Conservation (phyloP, 2,797 vertebrate species). For the Poecilia wingei region DNA sequence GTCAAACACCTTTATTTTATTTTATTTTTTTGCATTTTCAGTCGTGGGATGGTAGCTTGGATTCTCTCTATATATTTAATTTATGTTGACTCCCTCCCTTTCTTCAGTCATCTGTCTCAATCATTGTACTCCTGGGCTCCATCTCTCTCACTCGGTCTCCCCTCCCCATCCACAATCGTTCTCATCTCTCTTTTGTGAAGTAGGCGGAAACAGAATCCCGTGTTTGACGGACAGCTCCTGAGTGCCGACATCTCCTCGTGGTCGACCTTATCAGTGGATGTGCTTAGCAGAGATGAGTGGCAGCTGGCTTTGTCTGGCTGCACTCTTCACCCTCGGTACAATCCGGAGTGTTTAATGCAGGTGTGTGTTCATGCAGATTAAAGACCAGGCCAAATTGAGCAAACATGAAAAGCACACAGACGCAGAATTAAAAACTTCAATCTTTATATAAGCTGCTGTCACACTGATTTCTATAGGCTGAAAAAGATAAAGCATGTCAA, state of each 20-base stretch:
- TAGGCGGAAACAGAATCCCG: slow-evolving; percentile 60
- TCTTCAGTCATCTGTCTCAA: slow-evolving; percentile 33
- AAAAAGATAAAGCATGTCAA: background rate
- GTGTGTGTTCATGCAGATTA: slow-evolving; percentile 20
- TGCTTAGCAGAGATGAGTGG: slow-evolving; percentile 68
- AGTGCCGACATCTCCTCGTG: slow-evolving; percentile 69
- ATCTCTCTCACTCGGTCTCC: slow-evolving; percentile 51
- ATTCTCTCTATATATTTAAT: slow-evolving; percentile 25
- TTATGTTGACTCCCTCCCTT: slow-evolving; percentile 23
- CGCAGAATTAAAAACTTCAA: slow-evolving; percentile 39
- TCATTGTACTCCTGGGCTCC: slow-evolving; percentile 56
- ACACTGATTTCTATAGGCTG: background rate
- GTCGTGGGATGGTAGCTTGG: slow-evolving; percentile 17
- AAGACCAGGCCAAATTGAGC: slow-evolving; percentile 31
- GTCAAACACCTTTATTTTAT: slow-evolving; percentile 5
- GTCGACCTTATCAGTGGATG: slow-evolving; percentile 71
- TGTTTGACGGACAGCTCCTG: slow-evolving; percentile 76
- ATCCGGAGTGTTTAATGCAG: slow-evolving; percentile 33
- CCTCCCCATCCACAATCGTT: slow-evolving; percentile 45
- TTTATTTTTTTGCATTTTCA: background rate
- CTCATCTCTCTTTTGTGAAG: slow-evolving; percentile 59
- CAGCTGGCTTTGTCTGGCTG: slow-evolving; percentile 71
- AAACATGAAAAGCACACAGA: slow-evolving; percentile 15
- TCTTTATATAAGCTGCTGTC: slow-evolving; percentile 13
- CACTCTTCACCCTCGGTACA: slow-evolving; percentile 46